Base-by-base conservation (phyloP, 2,888 invertebrate species). In the Diaperis boleti region DNA sequence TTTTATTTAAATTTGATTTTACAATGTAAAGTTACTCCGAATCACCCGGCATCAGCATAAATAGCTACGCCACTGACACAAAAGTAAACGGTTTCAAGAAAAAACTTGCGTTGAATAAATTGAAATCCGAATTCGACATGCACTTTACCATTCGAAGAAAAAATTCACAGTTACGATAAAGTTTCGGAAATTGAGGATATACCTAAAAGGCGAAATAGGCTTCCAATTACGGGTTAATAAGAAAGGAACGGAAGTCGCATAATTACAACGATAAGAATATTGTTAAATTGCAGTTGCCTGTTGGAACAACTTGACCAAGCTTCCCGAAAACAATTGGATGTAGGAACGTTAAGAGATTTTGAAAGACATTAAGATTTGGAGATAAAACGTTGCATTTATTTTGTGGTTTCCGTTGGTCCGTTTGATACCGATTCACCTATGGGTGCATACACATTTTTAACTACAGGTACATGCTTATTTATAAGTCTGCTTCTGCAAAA, bases 201-300 rank as follows among this genome's bases (percentile, higher is more conserved):
- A 54, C 39, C 31, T 41, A 41, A 42, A 42, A 52, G 41, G 18
- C n/a, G 33, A 5, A 50, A 20, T 35, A 6, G 17, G 10, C 29
- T n/a, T n/a, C 54, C 54, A 54, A 54, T 54, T 54, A 54, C 17
- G 14, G 42, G 15, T 20, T 54, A 54, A 54, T 54, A 54, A 54
- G 41, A 29, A 20, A 42, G 22, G 13, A 54, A 42, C 54, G 54
- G 54, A 54, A 54, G 17, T 20, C n/a, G 13, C 13, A 3, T 52
- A 52, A 52, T 54, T 54, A 31, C 52, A 22, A 26, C 52, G 11
- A 52, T 37, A 52, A 52, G 29, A 52, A 39, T 50, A 35, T 50
- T 50, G 14, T 29, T 26, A 52, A 52, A 52, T 52, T 52, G 39
- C 41, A 4, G 54, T 52, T 52, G 52, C 17, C 42, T 41, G 29